Percentiles rank a stretch among this genome's conserved stretches.
Evolutionary conservation across 2,797 vertebrate species (phyloP).

Genomic region (Rhabdomys pumilio): DNA sequence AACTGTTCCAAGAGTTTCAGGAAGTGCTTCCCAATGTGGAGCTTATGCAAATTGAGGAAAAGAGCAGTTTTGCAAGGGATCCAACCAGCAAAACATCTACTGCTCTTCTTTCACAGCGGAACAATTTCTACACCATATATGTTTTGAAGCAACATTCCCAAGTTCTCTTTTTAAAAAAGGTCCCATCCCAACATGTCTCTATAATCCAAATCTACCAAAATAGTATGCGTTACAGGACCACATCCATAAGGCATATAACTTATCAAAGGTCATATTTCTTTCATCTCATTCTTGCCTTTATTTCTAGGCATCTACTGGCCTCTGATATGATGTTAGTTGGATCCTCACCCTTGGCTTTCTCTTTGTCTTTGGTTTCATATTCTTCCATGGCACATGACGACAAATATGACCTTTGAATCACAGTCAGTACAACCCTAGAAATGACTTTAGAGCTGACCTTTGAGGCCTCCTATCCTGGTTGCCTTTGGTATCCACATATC

Average conservation of each 20-base stretch:
- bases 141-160: constrained; percentile 36
- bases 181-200: not conserved
- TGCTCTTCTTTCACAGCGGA: constrained; percentile 20
- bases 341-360: not conserved
- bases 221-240: not conserved
- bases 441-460: not conserved
- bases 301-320: not conserved
- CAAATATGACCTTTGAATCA: not conserved
- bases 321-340: not conserved
- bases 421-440: not conserved
- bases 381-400: not conserved
- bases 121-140: constrained; percentile 1
- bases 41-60: constrained; percentile 69
- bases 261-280: not conserved
- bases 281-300: not conserved
- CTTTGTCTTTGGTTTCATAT: not conserved
- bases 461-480: not conserved
- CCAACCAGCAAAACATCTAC: constrained; percentile 63
- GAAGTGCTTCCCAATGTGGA: constrained; percentile 64
- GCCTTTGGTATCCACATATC: not conserved
- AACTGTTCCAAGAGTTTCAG: constrained; percentile 74
- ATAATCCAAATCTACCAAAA: not conserved
- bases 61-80: constrained; percentile 72
- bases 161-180: not conserved
- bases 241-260: not conserved